phyloP scores from a whole-genome alignment of 2,888 invertebrate genomes.

The Mythimna ferrago region DNA sequence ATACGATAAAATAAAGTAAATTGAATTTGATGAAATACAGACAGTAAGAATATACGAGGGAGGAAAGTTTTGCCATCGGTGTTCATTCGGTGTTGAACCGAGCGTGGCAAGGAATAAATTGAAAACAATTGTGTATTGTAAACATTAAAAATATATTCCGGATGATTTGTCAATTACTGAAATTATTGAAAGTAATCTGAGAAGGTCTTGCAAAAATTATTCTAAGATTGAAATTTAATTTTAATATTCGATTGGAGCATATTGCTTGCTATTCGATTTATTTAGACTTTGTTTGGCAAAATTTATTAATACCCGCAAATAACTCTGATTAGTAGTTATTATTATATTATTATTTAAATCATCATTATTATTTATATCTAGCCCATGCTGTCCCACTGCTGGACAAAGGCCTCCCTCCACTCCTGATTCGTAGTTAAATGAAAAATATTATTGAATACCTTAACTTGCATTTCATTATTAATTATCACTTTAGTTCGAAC shows the following conservation, averaged over 20 bases:
- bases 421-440: no score
- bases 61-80: conserved; percentile 44
- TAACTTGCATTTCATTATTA: no score
- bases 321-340: no score
- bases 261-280: not conserved
- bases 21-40: conserved; percentile 60
- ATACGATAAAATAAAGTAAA: conserved; percentile 50
- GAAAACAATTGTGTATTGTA: conserved; percentile 35
- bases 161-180: conserved; percentile 1
- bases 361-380: no score
- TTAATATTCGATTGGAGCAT: not conserved
- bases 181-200: not conserved
- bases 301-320: not conserved
- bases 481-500: no score
- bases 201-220: not conserved
- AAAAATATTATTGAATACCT: no score
- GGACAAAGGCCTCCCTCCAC: no score
- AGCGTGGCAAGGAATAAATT: conserved; percentile 55
- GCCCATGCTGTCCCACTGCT: no score
- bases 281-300: not conserved
- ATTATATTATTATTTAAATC: no score
- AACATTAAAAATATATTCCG: conserved; percentile 33
- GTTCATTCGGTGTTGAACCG: not conserved
- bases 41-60: conserved; percentile 51
- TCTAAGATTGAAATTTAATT: not conserved